Base-by-base conservation (phyloP, 1,140 invertebrate genomes). In the Pectinophora gossypiella region DNA sequence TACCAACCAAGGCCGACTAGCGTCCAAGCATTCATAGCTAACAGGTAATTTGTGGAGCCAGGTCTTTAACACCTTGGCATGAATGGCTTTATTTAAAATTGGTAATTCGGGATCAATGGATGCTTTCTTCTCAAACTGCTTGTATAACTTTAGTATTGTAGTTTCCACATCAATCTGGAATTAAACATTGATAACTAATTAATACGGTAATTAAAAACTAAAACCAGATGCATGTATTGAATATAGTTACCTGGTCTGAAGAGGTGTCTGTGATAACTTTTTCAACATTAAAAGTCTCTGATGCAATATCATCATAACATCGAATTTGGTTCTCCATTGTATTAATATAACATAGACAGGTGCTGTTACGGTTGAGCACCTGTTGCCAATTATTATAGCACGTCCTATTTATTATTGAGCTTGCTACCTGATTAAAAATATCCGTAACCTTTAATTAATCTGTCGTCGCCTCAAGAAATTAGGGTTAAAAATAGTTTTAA, bases 1-100 rank as follows among this genome's bases (percentile, higher is more conserved):
- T 72, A 96, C 94, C 19, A 98, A 82, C 98, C 98, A 99, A 3
- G 97, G 93, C 64, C 96, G 90, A 81, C 96, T 98, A n/a, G 95
- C 94, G 91, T 99, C 97, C 47, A 99, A 88, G 78, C 92, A 93
- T 91, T 95, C 91, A 80, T 96, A 96, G 42, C 89, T 88, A 20
- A 85, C 76, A 27, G 93, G 92, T 46, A 97, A 82, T 72, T 90
- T 81, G 49, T 81, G 88, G 19, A 98, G 75, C 63, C 92, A 93
- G 65, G 90, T 90, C 68, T 92, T 92, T 48, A 97, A 87, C 76
- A 93, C 94, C 51, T 88, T 71, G 49, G 90, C 87, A 70, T 97
- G 95, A 58, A 89, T 86, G 40, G 91, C 82, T 75, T 90, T 90
- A 20, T 90, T 76, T 7, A 97, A 84, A 56, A 91, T 73, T 6